Conservation (phyloP, 2,797 vertebrate species). For the Florisuga fusca region DNA sequence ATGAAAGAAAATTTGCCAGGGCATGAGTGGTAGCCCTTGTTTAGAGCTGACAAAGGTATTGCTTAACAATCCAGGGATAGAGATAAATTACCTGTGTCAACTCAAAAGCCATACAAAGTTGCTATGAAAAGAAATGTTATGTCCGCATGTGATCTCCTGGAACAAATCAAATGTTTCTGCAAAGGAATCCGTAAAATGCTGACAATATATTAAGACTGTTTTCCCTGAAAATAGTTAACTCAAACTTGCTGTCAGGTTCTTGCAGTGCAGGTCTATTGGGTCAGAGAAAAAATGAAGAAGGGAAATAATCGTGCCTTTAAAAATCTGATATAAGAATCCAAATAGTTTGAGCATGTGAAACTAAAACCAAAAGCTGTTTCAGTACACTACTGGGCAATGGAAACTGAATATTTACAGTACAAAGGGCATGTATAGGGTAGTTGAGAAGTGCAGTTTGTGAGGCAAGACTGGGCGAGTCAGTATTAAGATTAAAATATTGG, state of each 20-base stretch:
- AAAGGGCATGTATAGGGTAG: fast-evolving
- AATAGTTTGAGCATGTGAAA: background rate
- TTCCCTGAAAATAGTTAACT: background rate
- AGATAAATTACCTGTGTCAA: slow-evolving; percentile 3
- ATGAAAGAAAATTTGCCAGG: background rate
- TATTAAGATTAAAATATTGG: background rate
- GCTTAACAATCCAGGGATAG: background rate
- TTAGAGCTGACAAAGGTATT: background rate
- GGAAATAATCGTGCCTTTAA: background rate
- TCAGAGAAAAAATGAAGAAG: background rate
- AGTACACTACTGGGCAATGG: background rate
- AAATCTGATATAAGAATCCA: background rate
- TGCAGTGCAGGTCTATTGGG: background rate
- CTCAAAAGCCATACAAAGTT: background rate
- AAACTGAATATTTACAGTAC: background rate
- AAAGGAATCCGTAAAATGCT: slow-evolving; percentile 1
- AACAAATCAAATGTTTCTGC: slow-evolving; percentile 4
- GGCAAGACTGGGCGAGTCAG: background rate
- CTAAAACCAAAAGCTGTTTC: background rate
- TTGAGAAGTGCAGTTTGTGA: background rate
- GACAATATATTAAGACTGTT: background rate
- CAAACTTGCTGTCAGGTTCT: too few relatives aligned
- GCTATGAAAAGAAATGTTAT: background rate
- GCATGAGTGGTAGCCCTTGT: slow-evolving; percentile 1
- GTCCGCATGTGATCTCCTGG: slow-evolving; percentile 13